Evolutionary conservation across 2,888 invertebrate species (phyloP).

Genomic region (Calliopum simillimum): DNA sequence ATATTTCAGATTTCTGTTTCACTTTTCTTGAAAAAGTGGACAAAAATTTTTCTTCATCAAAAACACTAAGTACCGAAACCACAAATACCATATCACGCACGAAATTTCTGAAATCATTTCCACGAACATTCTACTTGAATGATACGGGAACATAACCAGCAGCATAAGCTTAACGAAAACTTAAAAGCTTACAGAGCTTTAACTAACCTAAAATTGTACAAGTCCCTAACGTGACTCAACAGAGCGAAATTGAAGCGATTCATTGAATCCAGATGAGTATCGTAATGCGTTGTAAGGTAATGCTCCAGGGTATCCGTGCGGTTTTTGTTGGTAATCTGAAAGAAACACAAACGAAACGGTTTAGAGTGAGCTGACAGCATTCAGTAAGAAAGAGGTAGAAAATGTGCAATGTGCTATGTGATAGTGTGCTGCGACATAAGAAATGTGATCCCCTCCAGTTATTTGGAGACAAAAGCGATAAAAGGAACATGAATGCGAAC

Average conservation of each 20-base stretch:
- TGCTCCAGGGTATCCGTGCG: slow-evolving; percentile 67
- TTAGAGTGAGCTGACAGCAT: too few relatives aligned
- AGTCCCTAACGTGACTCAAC: slow-evolving; percentile 72
- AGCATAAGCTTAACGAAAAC: slow-evolving; percentile 14
- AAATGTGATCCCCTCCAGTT: neutral
- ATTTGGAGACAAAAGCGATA: slow-evolving; percentile 17
- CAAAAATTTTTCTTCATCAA: too few relatives aligned
- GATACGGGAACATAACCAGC: neutral
- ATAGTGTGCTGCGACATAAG: neutral
- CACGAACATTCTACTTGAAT: too few relatives aligned
- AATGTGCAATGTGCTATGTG: neutral
- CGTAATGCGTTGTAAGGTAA: slow-evolving; percentile 69
- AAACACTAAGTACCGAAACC: too few relatives aligned
- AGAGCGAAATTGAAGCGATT: slow-evolving; percentile 75
- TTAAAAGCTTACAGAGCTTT: slow-evolving; percentile 29
- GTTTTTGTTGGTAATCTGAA: slow-evolving; percentile 66
- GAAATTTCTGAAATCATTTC: too few relatives aligned
- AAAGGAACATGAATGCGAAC: slow-evolving; percentile 25
- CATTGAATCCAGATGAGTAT: slow-evolving; percentile 73
- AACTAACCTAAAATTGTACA: slow-evolving; percentile 76
- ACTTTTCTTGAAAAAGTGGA: too few relatives aligned
- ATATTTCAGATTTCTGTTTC: too few relatives aligned
- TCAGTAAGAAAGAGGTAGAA: neutral
- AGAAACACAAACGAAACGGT: slow-evolving; percentile 19
- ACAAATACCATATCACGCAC: neutral